Evolutionary conservation across 1,140 invertebrate species (phyloP).

Genomic region (Monochamus saltuarius): DNA sequence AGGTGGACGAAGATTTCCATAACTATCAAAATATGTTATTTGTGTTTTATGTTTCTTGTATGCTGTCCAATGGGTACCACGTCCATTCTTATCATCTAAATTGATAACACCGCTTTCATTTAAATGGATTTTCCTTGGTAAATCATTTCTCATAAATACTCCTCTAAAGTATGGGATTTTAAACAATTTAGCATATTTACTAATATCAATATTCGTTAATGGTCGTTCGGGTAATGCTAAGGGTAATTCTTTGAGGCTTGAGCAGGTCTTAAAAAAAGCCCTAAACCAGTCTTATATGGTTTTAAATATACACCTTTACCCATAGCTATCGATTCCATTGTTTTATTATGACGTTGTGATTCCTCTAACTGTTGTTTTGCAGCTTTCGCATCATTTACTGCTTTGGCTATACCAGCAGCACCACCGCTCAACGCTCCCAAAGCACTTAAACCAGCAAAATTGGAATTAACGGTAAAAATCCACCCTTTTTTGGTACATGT

Average conservation of each 20-base stretch:
- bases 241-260: slow-evolving; percentile 20
- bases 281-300: slow-evolving; percentile 45
- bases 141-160: slow-evolving; percentile 48
- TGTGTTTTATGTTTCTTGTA: slow-evolving; percentile 40
- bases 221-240: slow-evolving; percentile 20
- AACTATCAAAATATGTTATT: too few relatives aligned
- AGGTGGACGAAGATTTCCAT: too few relatives aligned
- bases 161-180: slow-evolving; percentile 44
- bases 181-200: slow-evolving; percentile 26
- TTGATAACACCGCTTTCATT: too few relatives aligned
- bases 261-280: slow-evolving; percentile 14
- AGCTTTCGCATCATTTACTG: slow-evolving; percentile 42
- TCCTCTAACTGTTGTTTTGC: slow-evolving; percentile 42
- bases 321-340: slow-evolving; percentile 44
- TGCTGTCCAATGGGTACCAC: slow-evolving; percentile 46
- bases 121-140: too few relatives aligned
- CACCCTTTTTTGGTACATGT: slow-evolving; percentile 47
- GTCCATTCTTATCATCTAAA: too few relatives aligned
- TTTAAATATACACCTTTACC: slow-evolving; percentile 48
- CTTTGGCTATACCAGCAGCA: slow-evolving; percentile 44
- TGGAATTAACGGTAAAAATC: slow-evolving; percentile 46
- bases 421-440: slow-evolving; percentile 44
- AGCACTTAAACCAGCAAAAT: slow-evolving; percentile 49
- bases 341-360: slow-evolving; percentile 43
- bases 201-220: slow-evolving; percentile 37